Conservation (phyloP, 2,888 invertebrate genomes). For the Drosophila histrio region DNA sequence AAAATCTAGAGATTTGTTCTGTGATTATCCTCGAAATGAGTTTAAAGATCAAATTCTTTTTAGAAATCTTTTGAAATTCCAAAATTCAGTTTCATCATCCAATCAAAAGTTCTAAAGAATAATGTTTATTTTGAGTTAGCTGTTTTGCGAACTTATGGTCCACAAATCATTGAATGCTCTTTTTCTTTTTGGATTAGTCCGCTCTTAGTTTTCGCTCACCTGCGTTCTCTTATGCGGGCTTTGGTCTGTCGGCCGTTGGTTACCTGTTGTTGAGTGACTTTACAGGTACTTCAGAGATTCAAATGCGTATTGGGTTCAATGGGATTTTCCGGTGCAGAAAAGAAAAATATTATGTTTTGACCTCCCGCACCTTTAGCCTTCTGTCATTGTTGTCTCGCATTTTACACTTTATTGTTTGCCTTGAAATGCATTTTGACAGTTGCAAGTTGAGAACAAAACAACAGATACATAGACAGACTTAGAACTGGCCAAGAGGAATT, state of each 20-base stretch:
- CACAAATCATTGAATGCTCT: slow-evolving; percentile 7
- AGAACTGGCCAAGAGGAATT: slow-evolving; percentile 37
- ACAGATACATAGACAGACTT: background rate
- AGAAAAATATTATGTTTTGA: slow-evolving; percentile 38
- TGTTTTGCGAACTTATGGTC: slow-evolving; percentile 8
- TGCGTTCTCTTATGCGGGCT: background rate
- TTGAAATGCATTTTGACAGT: slow-evolving; percentile 67
- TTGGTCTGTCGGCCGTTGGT: slow-evolving; percentile 2
- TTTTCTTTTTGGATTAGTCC: background rate
- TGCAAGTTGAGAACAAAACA: slow-evolving; percentile 37
- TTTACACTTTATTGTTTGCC: slow-evolving; percentile 57
- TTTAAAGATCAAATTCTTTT: background rate
- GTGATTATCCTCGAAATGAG: background rate
- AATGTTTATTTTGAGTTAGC: background rate
- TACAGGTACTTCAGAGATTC: slow-evolving; percentile 48
- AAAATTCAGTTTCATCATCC: background rate
- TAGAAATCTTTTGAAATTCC: background rate
- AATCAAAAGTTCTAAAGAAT: background rate
- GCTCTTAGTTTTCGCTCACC: slow-evolving; percentile 19
- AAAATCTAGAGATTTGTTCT: background rate
- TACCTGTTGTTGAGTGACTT: slow-evolving; percentile 60
- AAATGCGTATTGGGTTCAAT: slow-evolving; percentile 40
- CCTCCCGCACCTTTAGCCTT: slow-evolving; percentile 44
- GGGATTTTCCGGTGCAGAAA: slow-evolving; percentile 63
- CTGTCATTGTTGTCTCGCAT: slow-evolving; percentile 30